Percentiles rank a stretch among this genome's conserved stretches.
Evolutionary conservation across 2,888 invertebrate genomes (phyloP).

Genomic region (Troides oblongomaculatus): DNA sequence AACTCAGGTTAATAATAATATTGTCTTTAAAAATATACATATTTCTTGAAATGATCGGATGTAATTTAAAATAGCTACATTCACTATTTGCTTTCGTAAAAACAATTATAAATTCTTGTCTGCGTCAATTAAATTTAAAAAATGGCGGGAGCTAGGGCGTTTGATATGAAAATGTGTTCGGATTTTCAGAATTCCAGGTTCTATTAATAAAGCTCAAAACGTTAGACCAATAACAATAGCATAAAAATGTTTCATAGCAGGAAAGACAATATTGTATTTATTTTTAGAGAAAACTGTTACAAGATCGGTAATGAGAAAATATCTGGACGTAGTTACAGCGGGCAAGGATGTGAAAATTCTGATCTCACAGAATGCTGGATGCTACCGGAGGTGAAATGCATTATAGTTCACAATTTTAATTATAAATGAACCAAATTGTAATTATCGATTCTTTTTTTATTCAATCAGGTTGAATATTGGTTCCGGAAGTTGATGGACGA

Average conservation of each 20-base stretch:
- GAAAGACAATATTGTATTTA: not conserved
- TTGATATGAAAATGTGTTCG: no score
- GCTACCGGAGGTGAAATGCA: constrained; percentile 73
- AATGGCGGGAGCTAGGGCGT: not conserved
- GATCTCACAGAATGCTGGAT: constrained; percentile 82
- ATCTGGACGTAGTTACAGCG: constrained; percentile 57
- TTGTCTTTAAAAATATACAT: not conserved
- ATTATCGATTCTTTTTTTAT: not conserved
- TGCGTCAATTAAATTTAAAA: not conserved
- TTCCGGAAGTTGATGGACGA: constrained; percentile 71
- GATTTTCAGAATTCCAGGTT: no score
- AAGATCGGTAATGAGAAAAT: constrained; percentile 58
- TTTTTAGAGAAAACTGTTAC: constrained; percentile 70
- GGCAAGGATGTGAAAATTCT: constrained; percentile 64
- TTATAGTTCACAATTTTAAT: not conserved
- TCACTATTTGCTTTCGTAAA: not conserved
- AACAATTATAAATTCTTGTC: not conserved
- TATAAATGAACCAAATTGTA: not conserved
- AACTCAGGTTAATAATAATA: constrained; percentile 54
- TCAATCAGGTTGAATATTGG: constrained; percentile 69
- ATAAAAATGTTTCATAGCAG: no score
- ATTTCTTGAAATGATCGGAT: not conserved
- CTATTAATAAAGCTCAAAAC: no score
- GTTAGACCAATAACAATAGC: no score
- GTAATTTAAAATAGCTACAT: no score